Evolutionary conservation across 2,113 vertebrate species (phyloP), one percentile per base, ranked within the genome.

Genomic region (Microcebus ravelobensis): DNA sequence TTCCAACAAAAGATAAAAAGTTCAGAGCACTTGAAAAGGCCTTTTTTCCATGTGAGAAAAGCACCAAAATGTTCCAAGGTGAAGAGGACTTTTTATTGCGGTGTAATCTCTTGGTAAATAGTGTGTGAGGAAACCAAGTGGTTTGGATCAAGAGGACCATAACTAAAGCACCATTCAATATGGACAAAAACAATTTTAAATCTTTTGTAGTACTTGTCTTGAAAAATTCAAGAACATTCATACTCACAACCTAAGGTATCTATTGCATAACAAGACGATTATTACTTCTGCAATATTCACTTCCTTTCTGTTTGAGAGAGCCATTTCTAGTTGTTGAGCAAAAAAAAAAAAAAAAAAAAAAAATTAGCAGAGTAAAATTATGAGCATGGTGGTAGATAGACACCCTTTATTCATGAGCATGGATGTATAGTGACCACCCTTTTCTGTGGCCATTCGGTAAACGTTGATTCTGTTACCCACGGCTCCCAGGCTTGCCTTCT

Each of bases 301-400:
- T 71, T 95, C 14, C 5, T 73, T 91, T 96, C 50, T 80, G 29
- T 68, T 77, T 92, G 55, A 92, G 70, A 68, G 90, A 90, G n/a
- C 31, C n/a, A 9, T 74, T 94, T 80, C 13, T 18, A 67, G 3
- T 81, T 23, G 8, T 74, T 91, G 84, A 52, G 12, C 18, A 27
- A 84, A 88, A 48, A n/a, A n/a, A 21, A 45, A 27, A 84, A 88
- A 48, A n/a, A n/a, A 21, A 45, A 21, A 84, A 88, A 48, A n/a
- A n/a, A 21, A 45, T 83, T 42, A 34, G 25, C n/a, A 14, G 12
- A 84, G 17, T 70, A n/a, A 80, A 61, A 39, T 15, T 34, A 21
- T 87, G 65, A n/a, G 45, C 29, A 63, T 0, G 1, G n/a, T 15
- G 18, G 18, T 29, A 48, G 77, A 34, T 0, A 76, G 39, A 21